Conservation (phyloP, 2,113 vertebrate genomes). For the Electrona antarctica region DNA sequence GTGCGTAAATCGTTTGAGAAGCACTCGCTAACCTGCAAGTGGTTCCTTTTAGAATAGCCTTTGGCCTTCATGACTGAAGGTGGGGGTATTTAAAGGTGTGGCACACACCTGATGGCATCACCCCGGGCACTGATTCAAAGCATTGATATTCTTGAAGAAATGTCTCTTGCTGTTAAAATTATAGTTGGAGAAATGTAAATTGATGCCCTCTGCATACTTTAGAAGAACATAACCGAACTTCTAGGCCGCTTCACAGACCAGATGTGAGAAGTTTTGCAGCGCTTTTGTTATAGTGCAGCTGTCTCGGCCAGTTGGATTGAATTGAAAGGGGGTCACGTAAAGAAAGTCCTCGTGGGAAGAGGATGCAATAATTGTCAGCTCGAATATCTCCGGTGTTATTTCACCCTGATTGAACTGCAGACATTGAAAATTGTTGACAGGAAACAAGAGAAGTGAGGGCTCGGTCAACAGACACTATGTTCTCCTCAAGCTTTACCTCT, state of each 20-base stretch:
- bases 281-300: conserved; percentile 13
- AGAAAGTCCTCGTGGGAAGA: conserved; percentile 23
- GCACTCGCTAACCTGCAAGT: not conserved
- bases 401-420: conserved; percentile 16
- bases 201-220: not conserved
- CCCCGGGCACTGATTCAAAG: not conserved
- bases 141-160: not conserved
- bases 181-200: not conserved
- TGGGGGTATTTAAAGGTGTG: not conserved
- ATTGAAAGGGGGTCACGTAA: conserved; percentile 33
- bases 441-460: not conserved
- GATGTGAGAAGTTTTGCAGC: conserved; percentile 30
- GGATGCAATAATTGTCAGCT: conserved; percentile 34
- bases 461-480: not conserved
- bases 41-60: not conserved
- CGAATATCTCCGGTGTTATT: conserved; percentile 17
- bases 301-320: conserved; percentile 21
- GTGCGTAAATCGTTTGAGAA: not conserved
- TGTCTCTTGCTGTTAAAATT: not conserved
- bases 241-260: not conserved
- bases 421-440: conserved; percentile 19
- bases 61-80: not conserved
- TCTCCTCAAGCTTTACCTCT: not conserved
- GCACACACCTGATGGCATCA: not conserved
- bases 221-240: not conserved